These are phyloP conservation scores for Lasiurus cinereus DNA, from an alignment of 2,113 vertebrate genomes.

Conservation along the genomic window DNA sequence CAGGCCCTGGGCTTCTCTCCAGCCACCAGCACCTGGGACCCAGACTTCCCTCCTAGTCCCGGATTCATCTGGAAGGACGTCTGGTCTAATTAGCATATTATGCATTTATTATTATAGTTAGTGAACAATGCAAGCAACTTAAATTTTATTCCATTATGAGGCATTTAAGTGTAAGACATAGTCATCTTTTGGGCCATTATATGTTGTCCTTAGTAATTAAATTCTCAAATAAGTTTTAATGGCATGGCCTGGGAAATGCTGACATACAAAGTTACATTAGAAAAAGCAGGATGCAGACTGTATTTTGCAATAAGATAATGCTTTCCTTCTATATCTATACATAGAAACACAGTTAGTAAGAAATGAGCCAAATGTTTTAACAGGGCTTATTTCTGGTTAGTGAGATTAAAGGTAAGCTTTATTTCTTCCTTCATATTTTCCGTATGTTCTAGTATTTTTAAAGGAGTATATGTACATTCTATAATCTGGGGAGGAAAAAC, in stretches of 20 bases:
- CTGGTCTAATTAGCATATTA: too few relatives aligned
- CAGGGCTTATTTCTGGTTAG: conserved; percentile 14
- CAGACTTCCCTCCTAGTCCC: too few relatives aligned
- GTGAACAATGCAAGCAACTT: conserved; percentile 58
- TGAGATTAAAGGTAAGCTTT: conserved; percentile 59
- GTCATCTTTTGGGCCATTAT: not conserved
- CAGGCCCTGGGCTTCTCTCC: too few relatives aligned
- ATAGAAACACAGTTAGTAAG: conserved; percentile 51
- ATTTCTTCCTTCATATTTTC: conserved; percentile 42
- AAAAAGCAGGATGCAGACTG: not conserved
- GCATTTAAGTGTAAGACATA: not conserved
- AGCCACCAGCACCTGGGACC: too few relatives aligned
- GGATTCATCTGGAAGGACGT: too few relatives aligned
- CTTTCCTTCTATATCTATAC: not conserved
- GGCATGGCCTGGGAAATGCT: not conserved
- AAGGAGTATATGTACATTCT: not conserved
- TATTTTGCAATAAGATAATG: conserved; percentile 25
- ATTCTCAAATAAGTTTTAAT: conserved; percentile 46
- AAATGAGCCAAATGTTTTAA: conserved; percentile 32
- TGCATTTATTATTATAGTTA: not conserved
- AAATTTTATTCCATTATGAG: conserved; percentile 49
- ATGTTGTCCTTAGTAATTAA: conserved; percentile 46
- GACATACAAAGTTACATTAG: not conserved
- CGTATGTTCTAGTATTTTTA: not conserved
- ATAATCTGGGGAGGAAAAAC: not conserved